Percentiles rank a stretch among this genome's conserved stretches.
Evolutionary conservation across 2,113 vertebrate species (phyloP).

Genomic region (Sprattus sprattus): DNA sequence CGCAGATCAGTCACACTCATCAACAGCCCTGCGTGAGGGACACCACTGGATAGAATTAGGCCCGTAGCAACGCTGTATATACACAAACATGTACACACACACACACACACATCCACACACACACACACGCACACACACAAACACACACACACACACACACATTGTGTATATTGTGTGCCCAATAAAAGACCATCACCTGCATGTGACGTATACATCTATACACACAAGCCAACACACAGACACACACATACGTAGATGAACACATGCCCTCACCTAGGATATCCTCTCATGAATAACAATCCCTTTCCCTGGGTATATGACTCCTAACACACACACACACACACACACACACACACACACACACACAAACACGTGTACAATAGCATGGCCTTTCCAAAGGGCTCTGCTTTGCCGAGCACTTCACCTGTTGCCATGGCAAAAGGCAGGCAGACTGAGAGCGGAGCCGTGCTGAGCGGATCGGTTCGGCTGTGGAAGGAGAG

Average conservation of each 20-base stretch:
- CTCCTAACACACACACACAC: not conserved
- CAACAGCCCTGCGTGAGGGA: not conserved
- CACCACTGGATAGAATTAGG: not conserved
- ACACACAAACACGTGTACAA: not conserved
- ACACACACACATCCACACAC: not conserved
- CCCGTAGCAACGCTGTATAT: not conserved
- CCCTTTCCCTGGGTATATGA: not conserved
- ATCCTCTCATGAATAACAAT: not conserved
- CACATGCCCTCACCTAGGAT: not conserved
- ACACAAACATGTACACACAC: not conserved
- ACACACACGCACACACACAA: not conserved
- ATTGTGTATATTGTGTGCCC: not conserved
- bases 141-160: not conserved
- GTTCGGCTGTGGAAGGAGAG: not conserved
- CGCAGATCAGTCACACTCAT: not conserved
- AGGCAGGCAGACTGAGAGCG: not conserved
- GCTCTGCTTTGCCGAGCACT: not conserved
- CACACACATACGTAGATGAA: not conserved
- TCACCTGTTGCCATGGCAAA: slow-evolving; percentile 9
- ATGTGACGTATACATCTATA: not conserved
- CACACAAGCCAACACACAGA: not conserved
- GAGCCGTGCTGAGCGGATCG: not conserved
- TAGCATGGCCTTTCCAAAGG: not conserved
- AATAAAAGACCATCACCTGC: not conserved
- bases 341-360: not conserved